Conservation (phyloP, 2,797 vertebrate genomes). For the Siniperca undulata region DNA sequence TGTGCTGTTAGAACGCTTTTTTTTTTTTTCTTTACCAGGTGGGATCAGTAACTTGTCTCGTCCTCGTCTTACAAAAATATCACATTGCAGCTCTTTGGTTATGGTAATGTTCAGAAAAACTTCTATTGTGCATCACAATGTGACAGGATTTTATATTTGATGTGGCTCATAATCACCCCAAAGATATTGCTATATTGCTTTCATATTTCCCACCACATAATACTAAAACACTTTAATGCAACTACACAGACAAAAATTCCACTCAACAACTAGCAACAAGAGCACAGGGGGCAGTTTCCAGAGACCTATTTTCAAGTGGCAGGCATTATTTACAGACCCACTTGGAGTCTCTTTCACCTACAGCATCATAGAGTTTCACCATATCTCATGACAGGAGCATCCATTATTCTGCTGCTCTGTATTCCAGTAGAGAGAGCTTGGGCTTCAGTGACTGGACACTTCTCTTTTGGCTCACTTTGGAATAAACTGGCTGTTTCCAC, state of each 20-base stretch:
- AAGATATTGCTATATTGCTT: background rate
- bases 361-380: slow-evolving; percentile 80
- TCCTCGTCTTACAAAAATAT: background rate
- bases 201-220: slow-evolving; percentile 7
- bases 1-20: slow-evolving; percentile 10
- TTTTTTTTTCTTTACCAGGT: slow-evolving; percentile 23
- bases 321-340: slow-evolving; percentile 81
- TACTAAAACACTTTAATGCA: slow-evolving; percentile 24
- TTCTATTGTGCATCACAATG: slow-evolving; percentile 8
- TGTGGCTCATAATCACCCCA: slow-evolving; percentile 9
- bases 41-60: slow-evolving; percentile 11
- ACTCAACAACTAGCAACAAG: slow-evolving; percentile 45
- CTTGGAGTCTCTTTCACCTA: slow-evolving; percentile 78
- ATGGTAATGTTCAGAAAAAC: background rate
- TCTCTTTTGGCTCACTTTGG: slow-evolving; percentile 49
- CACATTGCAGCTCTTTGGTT: background rate
- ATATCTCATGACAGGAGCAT: slow-evolving; percentile 79
- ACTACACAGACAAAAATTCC: slow-evolving; percentile 41
- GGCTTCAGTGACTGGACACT: slow-evolving; percentile 67
- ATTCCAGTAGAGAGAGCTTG: slow-evolving; percentile 66
- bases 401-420: slow-evolving; percentile 76
- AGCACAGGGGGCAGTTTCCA: slow-evolving; percentile 69
- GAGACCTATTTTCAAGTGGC: slow-evolving; percentile 78
- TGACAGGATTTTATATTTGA: background rate
- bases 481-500: slow-evolving; percentile 47